Conservation (phyloP, 2,797 vertebrate genomes). For the Rhinichthys osculus region DNA sequence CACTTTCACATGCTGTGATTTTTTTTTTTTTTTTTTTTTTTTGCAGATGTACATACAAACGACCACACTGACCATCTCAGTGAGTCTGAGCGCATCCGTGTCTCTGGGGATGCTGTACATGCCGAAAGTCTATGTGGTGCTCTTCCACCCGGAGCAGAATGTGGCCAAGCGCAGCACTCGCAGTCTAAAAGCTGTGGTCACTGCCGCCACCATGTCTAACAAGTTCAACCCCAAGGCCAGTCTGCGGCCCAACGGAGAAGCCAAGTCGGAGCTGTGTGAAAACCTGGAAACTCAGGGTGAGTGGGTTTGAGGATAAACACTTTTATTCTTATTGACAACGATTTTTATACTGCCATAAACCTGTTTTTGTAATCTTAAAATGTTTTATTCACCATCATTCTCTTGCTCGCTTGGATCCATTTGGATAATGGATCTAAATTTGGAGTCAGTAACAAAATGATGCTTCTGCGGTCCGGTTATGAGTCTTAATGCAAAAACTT, state of each 20-base stretch:
- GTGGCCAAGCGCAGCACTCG: conserved; percentile 97
- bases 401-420: neutral
- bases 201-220: conserved; percentile 98
- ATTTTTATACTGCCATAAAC: conserved; percentile 6
- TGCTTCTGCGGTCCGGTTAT: neutral
- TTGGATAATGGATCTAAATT: neutral
- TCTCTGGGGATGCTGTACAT: conserved; percentile 98
- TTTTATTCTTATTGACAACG: neutral
- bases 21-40: neutral
- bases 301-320: conserved; percentile 39
- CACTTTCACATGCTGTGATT: conserved; percentile 1
- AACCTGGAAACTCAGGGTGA: conserved; percentile 96
- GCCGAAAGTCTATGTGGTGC: conserved; percentile 98
- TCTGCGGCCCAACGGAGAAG: conserved; percentile 96
- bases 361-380: conserved; percentile 10
- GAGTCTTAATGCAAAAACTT: neutral
- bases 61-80: conserved; percentile 96
- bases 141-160: conserved; percentile 98
- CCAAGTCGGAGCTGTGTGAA: conserved; percentile 97
- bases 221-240: conserved; percentile 97
- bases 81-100: conserved; percentile 98
- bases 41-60: conserved; percentile 98
- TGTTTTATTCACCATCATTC: neutral
- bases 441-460: neutral
- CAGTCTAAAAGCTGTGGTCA: conserved; percentile 97